Conservation (phyloP, 1,140 invertebrate genomes). For the Anoplophora glabripennis region DNA sequence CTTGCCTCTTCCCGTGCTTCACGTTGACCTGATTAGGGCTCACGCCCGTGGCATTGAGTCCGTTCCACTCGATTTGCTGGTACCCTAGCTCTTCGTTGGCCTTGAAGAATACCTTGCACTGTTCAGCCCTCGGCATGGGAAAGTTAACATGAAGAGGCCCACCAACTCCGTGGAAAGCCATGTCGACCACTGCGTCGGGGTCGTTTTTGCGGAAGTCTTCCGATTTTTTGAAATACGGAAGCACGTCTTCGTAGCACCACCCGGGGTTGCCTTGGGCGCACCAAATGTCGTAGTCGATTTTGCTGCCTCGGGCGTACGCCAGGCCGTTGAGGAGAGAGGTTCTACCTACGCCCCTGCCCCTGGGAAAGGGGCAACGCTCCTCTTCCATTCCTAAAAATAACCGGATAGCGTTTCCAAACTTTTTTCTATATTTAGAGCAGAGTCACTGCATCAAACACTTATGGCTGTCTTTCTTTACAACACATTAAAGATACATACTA, state of each 20-base stretch:
- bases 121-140: not conserved
- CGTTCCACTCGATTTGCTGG: constrained; percentile 54
- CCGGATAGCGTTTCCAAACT: no score
- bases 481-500: no score
- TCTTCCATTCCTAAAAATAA: constrained; percentile 44
- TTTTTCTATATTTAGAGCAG: no score
- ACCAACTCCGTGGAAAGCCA: not conserved
- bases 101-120: constrained; percentile 54
- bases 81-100: constrained; percentile 57
- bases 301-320: constrained; percentile 63
- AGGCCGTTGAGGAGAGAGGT: constrained; percentile 62
- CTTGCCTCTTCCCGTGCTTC: constrained; percentile 48
- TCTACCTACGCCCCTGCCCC: constrained; percentile 56
- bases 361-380: constrained; percentile 42
- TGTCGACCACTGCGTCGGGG: constrained; percentile 47
- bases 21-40: constrained; percentile 22
- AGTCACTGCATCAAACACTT: no score
- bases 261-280: constrained; percentile 62
- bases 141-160: constrained; percentile 24
- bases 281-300: constrained; percentile 66
- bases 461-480: no score
- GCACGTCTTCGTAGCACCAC: constrained; percentile 64
- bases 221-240: constrained; percentile 59
- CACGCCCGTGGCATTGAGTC: constrained; percentile 42
- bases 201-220: constrained; percentile 23